Evolutionary conservation across 35 echinoderm and acorn worm species (phyloP).

Genomic region (Lytechinus pictus): DNA sequence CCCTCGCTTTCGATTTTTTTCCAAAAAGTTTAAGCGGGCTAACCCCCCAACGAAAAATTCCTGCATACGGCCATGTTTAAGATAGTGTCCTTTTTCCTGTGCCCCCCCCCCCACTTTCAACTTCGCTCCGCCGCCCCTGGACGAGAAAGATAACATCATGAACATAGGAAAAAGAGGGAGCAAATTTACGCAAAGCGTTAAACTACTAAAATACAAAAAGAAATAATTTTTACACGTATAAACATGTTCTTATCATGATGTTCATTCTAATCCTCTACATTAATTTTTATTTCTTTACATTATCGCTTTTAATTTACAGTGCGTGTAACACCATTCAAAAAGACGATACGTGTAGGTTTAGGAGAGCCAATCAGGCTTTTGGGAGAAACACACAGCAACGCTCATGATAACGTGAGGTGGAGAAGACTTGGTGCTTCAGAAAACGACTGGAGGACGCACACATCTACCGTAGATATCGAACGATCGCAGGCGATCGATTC

Average conservation of each 20-base stretch:
- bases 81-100: too few relatives aligned
- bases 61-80: too few relatives aligned
- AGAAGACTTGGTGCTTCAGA: neutral
- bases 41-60: too few relatives aligned
- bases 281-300: neutral
- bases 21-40: too few relatives aligned
- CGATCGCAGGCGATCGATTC: constrained; percentile 39
- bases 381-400: neutral
- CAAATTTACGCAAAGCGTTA: neutral
- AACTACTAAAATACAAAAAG: neutral
- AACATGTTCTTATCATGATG: neutral
- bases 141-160: too few relatives aligned
- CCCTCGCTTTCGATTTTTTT: too few relatives aligned
- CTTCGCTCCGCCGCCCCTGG: too few relatives aligned
- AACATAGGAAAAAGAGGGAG: neutral
- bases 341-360: constrained; percentile 9
- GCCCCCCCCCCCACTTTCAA: too few relatives aligned
- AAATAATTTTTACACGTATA: neutral
- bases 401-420: neutral
- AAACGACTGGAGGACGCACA: constrained; percentile 30
- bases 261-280: neutral
- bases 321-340: constrained; percentile 1
- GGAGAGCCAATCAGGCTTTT: neutral
- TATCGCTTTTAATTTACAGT: neutral
- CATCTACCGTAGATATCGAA: constrained; percentile 32